These are phyloP conservation scores for Pseudanteris insignis DNA, from an alignment of 2,888 invertebrate species.

Conservation along the genomic window DNA sequence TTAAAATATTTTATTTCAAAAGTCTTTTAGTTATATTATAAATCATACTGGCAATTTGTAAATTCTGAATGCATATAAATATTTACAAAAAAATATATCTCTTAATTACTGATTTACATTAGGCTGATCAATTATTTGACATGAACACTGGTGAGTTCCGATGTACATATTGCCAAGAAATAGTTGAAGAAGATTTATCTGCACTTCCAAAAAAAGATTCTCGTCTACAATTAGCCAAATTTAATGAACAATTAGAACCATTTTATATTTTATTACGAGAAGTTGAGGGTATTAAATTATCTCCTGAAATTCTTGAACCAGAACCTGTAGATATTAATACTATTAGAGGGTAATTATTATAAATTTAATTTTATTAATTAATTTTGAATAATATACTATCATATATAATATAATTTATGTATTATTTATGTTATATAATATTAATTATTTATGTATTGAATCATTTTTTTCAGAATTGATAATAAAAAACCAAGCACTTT, in stretches of 20 bases:
- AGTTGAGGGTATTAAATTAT: constrained; percentile 91
- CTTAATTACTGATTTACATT: too few relatives aligned
- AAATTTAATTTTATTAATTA: too few relatives aligned
- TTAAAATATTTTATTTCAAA: too few relatives aligned
- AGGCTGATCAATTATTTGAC: constrained; percentile 90
- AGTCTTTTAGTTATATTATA: too few relatives aligned
- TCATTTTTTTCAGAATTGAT: constrained; percentile 56
- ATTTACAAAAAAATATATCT: too few relatives aligned
- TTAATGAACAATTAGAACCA: constrained; percentile 93
- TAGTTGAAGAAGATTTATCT: constrained; percentile 94
- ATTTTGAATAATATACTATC: too few relatives aligned
- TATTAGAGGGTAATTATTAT: constrained; percentile 74
- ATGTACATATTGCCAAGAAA: constrained; percentile 88
- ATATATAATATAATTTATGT: not conserved
- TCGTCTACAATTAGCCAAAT: constrained; percentile 86
- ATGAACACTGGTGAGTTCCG: constrained; percentile 84
- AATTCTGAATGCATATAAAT: too few relatives aligned
- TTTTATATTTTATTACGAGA: constrained; percentile 89
- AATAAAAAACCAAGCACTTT: constrained; percentile 61
- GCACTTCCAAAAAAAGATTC: constrained; percentile 94
- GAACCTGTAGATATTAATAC: constrained; percentile 91
- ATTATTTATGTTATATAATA: not conserved
- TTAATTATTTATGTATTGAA: not conserved
- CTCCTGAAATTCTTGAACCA: constrained; percentile 93
- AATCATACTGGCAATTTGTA: too few relatives aligned